Evolutionary conservation across 2,113 vertebrate genomes (phyloP).

Genomic region (Sebastes schlegelii): DNA sequence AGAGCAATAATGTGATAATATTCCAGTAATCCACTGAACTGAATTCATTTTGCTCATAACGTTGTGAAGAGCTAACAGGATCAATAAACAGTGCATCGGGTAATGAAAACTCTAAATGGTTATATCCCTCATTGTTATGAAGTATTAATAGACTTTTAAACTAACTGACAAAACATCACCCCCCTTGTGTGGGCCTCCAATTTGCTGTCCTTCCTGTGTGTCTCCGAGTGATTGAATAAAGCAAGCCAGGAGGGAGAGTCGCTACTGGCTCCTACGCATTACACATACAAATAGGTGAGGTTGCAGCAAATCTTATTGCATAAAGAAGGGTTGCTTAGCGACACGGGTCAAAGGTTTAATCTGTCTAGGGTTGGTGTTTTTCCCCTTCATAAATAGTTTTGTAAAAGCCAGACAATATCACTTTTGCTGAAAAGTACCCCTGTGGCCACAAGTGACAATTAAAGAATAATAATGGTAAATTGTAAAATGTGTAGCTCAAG

Average conservation of each 20-base stretch:
- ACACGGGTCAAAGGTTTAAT: background rate
- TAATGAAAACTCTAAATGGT: conserved; percentile 33
- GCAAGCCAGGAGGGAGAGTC: background rate
- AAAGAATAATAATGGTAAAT: background rate
- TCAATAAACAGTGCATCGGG: conserved; percentile 41
- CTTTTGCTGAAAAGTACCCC: background rate
- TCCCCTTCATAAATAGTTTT: background rate
- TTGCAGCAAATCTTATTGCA: background rate
- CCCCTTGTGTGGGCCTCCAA: background rate
- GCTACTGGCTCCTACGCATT: too few species aligned
- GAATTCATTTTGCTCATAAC: conserved; percentile 26
- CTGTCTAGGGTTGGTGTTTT: background rate
- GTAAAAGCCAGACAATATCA: background rate
- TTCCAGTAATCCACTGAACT: conserved; percentile 33
- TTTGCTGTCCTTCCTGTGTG: background rate
- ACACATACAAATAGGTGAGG: background rate
- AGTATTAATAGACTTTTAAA: conserved; percentile 46
- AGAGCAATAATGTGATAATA: conserved; percentile 31
- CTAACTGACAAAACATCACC: conserved; percentile 17
- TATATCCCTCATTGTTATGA: conserved; percentile 12
- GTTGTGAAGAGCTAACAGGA: conserved; percentile 22
- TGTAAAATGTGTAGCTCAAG: background rate
- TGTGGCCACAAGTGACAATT: background rate
- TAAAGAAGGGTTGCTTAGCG: background rate
- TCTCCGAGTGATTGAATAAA: background rate